These are phyloP conservation scores for Carcharodon carcharias DNA, from an alignment of 2,797 vertebrate species.

Conservation along the genomic window DNA sequence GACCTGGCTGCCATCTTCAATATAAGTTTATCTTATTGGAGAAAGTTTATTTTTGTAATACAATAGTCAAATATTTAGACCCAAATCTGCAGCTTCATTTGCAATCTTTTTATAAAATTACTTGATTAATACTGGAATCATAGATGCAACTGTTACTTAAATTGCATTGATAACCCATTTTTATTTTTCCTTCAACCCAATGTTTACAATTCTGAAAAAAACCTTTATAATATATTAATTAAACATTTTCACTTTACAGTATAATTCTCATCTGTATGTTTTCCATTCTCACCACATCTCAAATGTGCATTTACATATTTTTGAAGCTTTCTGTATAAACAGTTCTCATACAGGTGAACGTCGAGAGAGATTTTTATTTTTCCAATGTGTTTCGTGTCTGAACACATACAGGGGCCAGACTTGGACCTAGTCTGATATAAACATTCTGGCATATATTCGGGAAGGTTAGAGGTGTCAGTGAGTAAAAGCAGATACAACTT, in stretches of 20 bases:
- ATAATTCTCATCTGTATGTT: not conserved
- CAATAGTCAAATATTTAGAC: not conserved
- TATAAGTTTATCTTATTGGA: not conserved
- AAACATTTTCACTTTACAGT: slow-evolving; percentile 9
- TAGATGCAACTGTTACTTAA: not conserved
- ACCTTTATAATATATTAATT: slow-evolving; percentile 4
- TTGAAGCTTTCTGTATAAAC: not conserved
- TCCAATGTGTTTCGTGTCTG: too few relatives aligned
- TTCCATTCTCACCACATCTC: slow-evolving; percentile 24
- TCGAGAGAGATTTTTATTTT: not conserved
- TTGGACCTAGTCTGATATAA: not conserved
- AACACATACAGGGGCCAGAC: not conserved
- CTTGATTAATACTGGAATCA: not conserved
- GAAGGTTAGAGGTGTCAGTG: not conserved
- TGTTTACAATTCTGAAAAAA: slow-evolving; percentile 11
- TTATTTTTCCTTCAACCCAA: not conserved
- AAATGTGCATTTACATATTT: not conserved
- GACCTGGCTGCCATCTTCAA: not conserved
- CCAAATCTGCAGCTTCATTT: not conserved
- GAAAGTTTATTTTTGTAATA: slow-evolving; percentile 6
- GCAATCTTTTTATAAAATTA: not conserved
- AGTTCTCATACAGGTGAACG: not conserved
- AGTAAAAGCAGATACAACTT: not conserved
- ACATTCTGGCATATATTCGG: not conserved
- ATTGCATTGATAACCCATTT: not conserved